These are phyloP conservation scores for Tipula vernalis DNA, from an alignment of 2,888 invertebrate species.

Conservation along the genomic window DNA sequence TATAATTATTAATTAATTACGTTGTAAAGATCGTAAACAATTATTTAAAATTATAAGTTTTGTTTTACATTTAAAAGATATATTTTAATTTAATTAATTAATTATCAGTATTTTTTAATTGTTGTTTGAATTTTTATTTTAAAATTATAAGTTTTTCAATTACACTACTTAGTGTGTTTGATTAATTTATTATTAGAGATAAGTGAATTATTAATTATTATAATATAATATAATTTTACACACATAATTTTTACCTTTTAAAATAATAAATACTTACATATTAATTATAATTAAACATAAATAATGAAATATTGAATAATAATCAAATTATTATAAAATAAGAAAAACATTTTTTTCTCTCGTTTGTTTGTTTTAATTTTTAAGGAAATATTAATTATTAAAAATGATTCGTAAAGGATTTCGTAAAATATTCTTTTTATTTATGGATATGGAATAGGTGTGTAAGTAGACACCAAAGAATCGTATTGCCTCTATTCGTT, in stretches of 20 bases:
- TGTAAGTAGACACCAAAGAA: too few relatives aligned
- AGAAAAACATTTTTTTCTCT: not conserved
- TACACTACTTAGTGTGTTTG: not conserved
- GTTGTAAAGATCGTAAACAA: not conserved
- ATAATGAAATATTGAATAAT: not conserved
- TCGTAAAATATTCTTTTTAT: not conserved
- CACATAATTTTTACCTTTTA: not conserved
- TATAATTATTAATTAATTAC: not conserved
- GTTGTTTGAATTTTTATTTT: not conserved
- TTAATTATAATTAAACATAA: not conserved
- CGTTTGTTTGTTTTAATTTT: not conserved
- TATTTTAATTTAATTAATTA: not conserved
- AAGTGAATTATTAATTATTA: not conserved
- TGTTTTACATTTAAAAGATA: not conserved
- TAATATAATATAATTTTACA: not conserved
- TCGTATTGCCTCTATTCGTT: too few relatives aligned
- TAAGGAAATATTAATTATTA: not conserved
- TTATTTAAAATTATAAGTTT: not conserved
- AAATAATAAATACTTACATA: not conserved
- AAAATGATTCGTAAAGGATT: not conserved
- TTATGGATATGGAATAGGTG: too few relatives aligned
- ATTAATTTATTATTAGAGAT: not conserved
- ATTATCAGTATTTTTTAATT: not conserved
- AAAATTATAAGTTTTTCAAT: not conserved
- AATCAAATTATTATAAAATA: not conserved